These are phyloP conservation scores for Vesta saturnalis DNA, from an alignment of 2,888 invertebrate species.

Conservation along the genomic window DNA sequence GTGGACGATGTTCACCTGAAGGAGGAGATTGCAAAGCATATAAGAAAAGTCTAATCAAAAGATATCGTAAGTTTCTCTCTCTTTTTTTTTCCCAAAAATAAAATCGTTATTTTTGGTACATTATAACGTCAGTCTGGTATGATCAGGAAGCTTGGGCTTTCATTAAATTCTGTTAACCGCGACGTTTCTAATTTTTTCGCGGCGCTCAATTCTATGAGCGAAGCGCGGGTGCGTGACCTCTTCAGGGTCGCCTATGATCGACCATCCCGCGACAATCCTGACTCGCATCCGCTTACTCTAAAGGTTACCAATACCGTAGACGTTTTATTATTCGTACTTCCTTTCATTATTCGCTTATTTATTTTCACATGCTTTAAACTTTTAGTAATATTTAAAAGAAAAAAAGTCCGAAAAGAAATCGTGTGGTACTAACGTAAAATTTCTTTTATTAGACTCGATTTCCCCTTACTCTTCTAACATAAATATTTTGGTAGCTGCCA, in stretches of 20 bases:
- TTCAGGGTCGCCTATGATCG: slow-evolving; percentile 45
- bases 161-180: slow-evolving; percentile 30
- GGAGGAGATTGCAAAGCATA: slow-evolving; percentile 72
- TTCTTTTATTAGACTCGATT: too few relatives aligned
- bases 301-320: slow-evolving; percentile 37
- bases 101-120: not conserved
- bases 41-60: slow-evolving; percentile 92
- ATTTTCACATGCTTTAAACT: not conserved
- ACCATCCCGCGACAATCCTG: slow-evolving; percentile 40
- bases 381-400: not conserved
- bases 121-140: not conserved
- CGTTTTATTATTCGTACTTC: slow-evolving; percentile 37
- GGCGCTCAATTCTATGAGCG: slow-evolving; percentile 21
- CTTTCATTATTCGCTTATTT: slow-evolving; percentile 25
- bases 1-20: slow-evolving; percentile 72
- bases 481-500: not conserved
- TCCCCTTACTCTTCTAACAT: not conserved
- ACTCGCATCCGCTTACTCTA: slow-evolving; percentile 38
- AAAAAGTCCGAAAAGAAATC: not conserved
- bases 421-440: too few relatives aligned
- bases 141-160: slow-evolving; percentile 27
- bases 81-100: not conserved
- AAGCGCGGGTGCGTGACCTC: slow-evolving; percentile 49
- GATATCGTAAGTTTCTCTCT: slow-evolving; percentile 88
- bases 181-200: slow-evolving; percentile 37